Percentiles rank a stretch among this genome's conserved stretches.
Evolutionary conservation across 2,113 vertebrate species (phyloP).

Genomic region (Marmota flaviventris): DNA sequence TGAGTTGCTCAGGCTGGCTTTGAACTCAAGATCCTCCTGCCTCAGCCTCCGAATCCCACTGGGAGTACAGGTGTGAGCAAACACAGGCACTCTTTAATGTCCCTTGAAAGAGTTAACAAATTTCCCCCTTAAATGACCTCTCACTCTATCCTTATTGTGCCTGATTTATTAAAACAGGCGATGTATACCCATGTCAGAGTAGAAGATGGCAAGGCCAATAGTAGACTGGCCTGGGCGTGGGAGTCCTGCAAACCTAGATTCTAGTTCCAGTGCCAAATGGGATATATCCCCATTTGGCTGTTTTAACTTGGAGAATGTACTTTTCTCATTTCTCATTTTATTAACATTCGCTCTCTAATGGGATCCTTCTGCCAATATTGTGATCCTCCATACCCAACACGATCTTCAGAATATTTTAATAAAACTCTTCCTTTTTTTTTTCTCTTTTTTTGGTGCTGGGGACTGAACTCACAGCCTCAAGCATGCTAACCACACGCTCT

Average conservation of each 20-base stretch:
- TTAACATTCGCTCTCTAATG: neutral
- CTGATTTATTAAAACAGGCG: neutral
- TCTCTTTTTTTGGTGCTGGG: neutral
- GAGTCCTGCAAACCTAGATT: neutral
- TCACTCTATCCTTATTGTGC: neutral
- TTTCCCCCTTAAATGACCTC: neutral
- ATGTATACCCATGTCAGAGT: neutral
- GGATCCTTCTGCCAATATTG: neutral
- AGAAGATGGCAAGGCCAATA: too few species aligned
- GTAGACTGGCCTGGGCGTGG: neutral
- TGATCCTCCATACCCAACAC: neutral
- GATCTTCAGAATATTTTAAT: neutral
- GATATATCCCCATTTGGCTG: neutral
- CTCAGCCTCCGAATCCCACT: too few species aligned
- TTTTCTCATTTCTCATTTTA: neutral
- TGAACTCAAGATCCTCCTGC: too few species aligned
- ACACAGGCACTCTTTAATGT: neutral
- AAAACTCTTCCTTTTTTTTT: neutral
- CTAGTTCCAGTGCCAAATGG: neutral
- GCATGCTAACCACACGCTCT: neutral
- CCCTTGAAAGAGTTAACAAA: neutral
- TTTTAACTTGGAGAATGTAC: conserved; percentile 6
- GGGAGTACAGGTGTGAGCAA: too few species aligned
- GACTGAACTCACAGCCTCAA: neutral
- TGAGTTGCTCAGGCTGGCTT: too few species aligned